phyloP scores from a whole-genome alignment of 2,888 invertebrate genomes.

The Ophioninae sp. region DNA sequence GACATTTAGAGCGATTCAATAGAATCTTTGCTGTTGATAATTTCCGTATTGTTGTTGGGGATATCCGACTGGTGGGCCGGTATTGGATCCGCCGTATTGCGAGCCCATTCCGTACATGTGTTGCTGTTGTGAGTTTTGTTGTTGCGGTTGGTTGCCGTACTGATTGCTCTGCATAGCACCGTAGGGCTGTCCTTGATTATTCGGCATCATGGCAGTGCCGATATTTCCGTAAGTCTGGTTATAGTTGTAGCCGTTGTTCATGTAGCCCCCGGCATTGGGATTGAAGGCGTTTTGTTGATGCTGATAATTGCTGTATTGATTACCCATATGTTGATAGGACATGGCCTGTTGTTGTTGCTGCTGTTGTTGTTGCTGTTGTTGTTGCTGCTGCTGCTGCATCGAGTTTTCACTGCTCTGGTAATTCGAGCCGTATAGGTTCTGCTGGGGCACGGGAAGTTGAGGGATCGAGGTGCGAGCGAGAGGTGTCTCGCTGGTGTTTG shows the following conservation, averaged over 20 bases:
- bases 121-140: constrained; percentile 36
- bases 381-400: constrained; percentile 49
- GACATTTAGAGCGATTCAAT: constrained; percentile 61
- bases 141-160: constrained; percentile 48
- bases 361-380: constrained; percentile 25
- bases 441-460: constrained; percentile 56
- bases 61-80: constrained; percentile 67
- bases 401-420: constrained; percentile 22
- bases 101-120: constrained; percentile 67
- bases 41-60: constrained; percentile 75
- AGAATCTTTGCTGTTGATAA: constrained; percentile 77
- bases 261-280: constrained; percentile 34
- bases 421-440: constrained; percentile 48
- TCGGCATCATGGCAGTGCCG: constrained; percentile 61
- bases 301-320: constrained; percentile 66
- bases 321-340: constrained; percentile 54
- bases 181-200: constrained; percentile 67
- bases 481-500: constrained; percentile 21
- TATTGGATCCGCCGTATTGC: constrained; percentile 70
- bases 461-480: neutral
- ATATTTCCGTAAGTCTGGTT: constrained; percentile 69
- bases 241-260: constrained; percentile 77
- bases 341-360: constrained; percentile 15
- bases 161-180: constrained; percentile 41
- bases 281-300: constrained; percentile 59